Percentiles rank a stretch among this genome's conserved stretches.
Conservation (phyloP, 2,113 vertebrate genomes). For the Dendrocopos noguchii region DNA sequence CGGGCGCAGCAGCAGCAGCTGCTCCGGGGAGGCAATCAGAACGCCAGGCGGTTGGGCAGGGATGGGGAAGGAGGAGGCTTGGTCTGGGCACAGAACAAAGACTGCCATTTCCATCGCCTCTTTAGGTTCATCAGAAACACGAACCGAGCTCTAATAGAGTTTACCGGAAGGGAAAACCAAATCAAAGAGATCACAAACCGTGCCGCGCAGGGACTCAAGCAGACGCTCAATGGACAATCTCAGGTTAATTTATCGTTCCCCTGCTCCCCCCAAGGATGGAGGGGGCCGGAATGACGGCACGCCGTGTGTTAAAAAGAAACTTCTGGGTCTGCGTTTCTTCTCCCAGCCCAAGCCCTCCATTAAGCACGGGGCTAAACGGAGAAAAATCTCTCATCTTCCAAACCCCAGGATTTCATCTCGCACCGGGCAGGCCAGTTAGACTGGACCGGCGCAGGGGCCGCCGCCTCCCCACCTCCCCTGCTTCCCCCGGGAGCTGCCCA, state of each 20-base stretch:
- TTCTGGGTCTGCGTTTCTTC: neutral
- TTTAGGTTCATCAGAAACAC: neutral
- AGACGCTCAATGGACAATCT: accelerated
- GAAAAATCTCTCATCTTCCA: accelerated
- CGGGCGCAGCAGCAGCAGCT: neutral
- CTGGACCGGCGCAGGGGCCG: no score
- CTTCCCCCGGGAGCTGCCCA: neutral
- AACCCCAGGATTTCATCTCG: accelerated
- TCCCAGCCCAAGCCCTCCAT: no score
- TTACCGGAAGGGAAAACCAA: neutral
- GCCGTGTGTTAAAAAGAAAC: neutral
- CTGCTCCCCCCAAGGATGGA: neutral
- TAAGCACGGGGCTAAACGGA: accelerated
- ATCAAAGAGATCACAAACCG: neutral
- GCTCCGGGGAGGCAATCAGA: neutral
- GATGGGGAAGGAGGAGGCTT: constrained; percentile 8
- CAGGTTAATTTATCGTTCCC: neutral
- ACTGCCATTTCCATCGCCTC: constrained; percentile 21
- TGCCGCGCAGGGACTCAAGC: neutral
- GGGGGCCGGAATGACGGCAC: neutral
- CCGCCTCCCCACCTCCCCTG: neutral
- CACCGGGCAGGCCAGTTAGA: no score
- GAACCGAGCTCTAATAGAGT: neutral
- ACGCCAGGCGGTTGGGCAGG: constrained; percentile 1
- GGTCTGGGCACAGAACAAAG: constrained; percentile 73